A percentile compares a stretch with the other conserved stretches of the same genome.
phyloP scores from a whole-genome alignment of 2,113 vertebrate genomes.

The Tiliqua scincoides region DNA sequence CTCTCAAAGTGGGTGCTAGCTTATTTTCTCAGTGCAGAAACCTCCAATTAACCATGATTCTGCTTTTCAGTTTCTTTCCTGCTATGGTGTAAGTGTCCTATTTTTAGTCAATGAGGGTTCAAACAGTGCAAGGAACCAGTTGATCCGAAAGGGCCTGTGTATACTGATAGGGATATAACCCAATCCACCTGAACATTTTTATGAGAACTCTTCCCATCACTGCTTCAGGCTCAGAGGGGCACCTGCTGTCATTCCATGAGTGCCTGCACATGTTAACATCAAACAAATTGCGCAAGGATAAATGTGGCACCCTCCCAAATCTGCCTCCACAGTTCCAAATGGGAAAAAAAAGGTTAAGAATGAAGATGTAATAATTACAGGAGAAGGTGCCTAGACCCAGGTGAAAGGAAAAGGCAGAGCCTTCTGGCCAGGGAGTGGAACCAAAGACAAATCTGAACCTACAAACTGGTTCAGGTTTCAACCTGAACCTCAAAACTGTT shows the following conservation, averaged over 20 bases:
- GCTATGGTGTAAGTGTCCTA: conserved; percentile 67
- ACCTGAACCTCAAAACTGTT: too few species aligned
- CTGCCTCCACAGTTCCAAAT: neutral
- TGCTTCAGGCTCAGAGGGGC: conserved; percentile 45
- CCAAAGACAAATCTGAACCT: too few species aligned
- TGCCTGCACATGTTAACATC: conserved; percentile 64
- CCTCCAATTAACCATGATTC: conserved; percentile 59
- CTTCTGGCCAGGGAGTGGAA: too few species aligned
- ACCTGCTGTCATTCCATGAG: conserved; percentile 56
- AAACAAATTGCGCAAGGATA: conserved; percentile 54
- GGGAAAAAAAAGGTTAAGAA: neutral
- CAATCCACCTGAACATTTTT: conserved; percentile 44
- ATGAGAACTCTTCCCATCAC: conserved; percentile 42
- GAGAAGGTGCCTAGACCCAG: neutral
- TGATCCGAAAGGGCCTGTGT: conserved; percentile 65
- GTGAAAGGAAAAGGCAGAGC: neutral
- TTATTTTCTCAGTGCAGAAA: conserved; percentile 51
- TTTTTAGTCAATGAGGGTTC: conserved; percentile 61
- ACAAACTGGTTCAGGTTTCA: too few species aligned
- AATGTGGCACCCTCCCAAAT: conserved; percentile 44
- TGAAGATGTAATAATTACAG: neutral
- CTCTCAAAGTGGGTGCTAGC: conserved; percentile 45
- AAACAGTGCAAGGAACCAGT: conserved; percentile 57
- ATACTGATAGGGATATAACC: conserved; percentile 66
- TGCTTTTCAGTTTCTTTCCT: conserved; percentile 58